Base-by-base conservation (phyloP, 2,888 invertebrate genomes). In the Sphaeridia pumilis region DNA sequence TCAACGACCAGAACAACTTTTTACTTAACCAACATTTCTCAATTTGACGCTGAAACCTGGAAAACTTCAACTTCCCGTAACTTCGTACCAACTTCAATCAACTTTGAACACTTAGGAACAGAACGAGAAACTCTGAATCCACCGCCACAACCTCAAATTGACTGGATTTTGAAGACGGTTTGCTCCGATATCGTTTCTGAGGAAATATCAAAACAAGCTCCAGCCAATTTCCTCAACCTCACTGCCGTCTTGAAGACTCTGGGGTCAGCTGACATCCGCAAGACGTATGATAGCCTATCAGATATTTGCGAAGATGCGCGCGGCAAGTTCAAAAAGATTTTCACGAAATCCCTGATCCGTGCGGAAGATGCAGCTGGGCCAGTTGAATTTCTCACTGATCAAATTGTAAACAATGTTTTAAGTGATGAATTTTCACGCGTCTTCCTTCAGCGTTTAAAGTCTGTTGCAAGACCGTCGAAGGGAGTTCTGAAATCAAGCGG, bases 321-420 rank as follows among this genome's bases (percentile, higher is more conserved):
- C 17, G 38, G 17, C 12, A 38, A 38, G 20, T 38, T 38, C 17
- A 17, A 38, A 38, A 7, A 17, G 38, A 7, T 38, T 14, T 38
- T 38, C 17, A 5, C 20, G 12, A 17, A 17, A 7, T 14, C 38
- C 7, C 17, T 38, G 17, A 38, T 38, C 12, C n/a, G n/a, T n/a
- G 80, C 84, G 51, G 77, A 87, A 0, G 86, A 84, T 26, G 87
- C 83, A n/a, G 83, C 84, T 1, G 82, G 83, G 50, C 78, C 86
- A 12, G 79, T 88, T 21, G 82, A 83, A 61, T 82, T 83, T 0
- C 74, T 76, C 43, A 74, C 76, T 1, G 80, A 82, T 58, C 73
- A 92, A 45, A 71, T 90, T 45, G 79, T 79, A 58, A 43, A 31
- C 2, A 55, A 51, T 4, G 25, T 55, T 21, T 49, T 56, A 17